These are phyloP conservation scores for Heliconius hortense DNA, from an alignment of 2,888 invertebrate genomes.

Conservation along the genomic window DNA sequence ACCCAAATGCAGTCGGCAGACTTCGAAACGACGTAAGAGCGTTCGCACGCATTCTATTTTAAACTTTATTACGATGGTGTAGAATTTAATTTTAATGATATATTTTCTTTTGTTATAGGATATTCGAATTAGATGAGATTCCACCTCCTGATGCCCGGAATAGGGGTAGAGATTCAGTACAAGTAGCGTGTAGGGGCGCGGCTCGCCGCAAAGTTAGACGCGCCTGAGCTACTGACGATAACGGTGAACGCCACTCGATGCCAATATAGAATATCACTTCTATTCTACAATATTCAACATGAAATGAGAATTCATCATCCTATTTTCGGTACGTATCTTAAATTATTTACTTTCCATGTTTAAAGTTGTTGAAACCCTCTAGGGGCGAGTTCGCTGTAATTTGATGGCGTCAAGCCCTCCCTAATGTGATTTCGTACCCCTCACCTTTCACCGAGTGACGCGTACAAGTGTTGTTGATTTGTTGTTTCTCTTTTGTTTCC, in stretches of 20 bases:
- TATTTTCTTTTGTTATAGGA: constrained; percentile 48
- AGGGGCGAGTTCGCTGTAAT: constrained; percentile 56
- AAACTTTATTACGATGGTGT: constrained; percentile 40
- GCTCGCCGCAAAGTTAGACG: constrained; percentile 82
- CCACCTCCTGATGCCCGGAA: constrained; percentile 76
- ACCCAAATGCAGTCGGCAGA: constrained; percentile 77
- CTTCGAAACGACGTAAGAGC: constrained; percentile 63
- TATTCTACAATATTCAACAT: constrained; percentile 50
- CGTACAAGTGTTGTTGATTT: constrained; percentile 73
- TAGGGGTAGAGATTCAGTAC: constrained; percentile 82
- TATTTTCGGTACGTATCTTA: constrained; percentile 58
- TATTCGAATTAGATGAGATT: constrained; percentile 47
- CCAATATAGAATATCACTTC: constrained; percentile 48
- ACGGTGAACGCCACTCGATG: constrained; percentile 72
- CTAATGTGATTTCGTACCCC: constrained; percentile 66
- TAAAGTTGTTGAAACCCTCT: constrained; percentile 38
- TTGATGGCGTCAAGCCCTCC: constrained; percentile 65
- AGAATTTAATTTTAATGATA: constrained; percentile 47
- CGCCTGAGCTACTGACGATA: constrained; percentile 76
- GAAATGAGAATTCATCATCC: constrained; percentile 1
- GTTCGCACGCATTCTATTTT: constrained; percentile 43
- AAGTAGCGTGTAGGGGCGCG: constrained; percentile 82
- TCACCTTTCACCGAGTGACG: constrained; percentile 61
- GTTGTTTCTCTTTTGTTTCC: constrained; percentile 73
- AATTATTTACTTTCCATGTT: constrained; percentile 34